Evolutionary conservation across 2,888 invertebrate genomes (phyloP).

Genomic region (Plagodis dolabraria): DNA sequence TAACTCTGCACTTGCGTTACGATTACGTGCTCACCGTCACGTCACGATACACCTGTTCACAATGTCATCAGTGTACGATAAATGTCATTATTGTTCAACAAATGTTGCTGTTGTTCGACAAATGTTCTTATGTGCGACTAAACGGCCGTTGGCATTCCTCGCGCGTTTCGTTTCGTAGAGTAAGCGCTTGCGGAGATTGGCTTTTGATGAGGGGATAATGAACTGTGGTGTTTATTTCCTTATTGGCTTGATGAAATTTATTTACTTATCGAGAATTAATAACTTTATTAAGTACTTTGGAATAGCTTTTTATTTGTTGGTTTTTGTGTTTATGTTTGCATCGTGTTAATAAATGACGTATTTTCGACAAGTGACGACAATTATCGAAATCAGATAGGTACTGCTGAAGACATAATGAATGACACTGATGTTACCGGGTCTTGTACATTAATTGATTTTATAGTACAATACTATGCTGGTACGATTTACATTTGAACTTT

Average conservation of each 20-base stretch:
- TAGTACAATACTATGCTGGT: no score
- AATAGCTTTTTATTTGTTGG: no score
- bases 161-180: constrained; percentile 27
- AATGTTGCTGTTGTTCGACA: constrained; percentile 29
- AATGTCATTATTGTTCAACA: constrained; percentile 36
- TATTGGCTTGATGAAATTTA: constrained; percentile 1
- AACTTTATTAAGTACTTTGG: no score
- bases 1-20: constrained; percentile 51
- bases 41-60: constrained; percentile 69
- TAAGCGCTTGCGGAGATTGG: constrained; percentile 22
- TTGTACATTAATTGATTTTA: no score
- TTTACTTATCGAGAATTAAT: no score
- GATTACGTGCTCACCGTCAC: constrained; percentile 66
- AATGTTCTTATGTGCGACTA: constrained; percentile 29
- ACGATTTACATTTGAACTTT: no score
- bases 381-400: no score
- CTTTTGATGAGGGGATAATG: constrained; percentile 33
- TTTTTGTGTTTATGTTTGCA: no score
- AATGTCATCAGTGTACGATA: constrained; percentile 45
- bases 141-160: constrained; percentile 27
- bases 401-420: no score
- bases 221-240: constrained; percentile 28
- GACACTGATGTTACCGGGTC: no score
- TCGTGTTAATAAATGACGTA: no score
- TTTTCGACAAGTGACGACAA: no score